These are phyloP conservation scores for Apamea sordens DNA, from an alignment of 2,888 invertebrate genomes.

Conservation along the genomic window DNA sequence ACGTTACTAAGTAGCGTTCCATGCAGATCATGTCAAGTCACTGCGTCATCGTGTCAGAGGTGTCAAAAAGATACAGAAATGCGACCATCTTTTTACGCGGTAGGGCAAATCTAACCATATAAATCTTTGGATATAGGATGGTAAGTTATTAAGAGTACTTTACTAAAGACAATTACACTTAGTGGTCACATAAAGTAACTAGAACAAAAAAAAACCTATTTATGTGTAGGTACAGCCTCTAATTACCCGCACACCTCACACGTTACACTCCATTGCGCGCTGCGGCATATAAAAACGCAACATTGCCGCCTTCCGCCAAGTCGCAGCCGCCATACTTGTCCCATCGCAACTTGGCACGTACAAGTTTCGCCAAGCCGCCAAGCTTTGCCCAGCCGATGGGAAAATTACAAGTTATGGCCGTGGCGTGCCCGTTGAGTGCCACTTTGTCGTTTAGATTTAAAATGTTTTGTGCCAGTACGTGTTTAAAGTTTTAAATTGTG, in stretches of 20 bases:
- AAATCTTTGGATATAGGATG: background rate
- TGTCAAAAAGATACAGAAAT: background rate
- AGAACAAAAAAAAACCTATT: background rate
- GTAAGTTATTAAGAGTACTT: background rate
- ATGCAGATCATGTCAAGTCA: background rate
- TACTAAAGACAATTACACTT: background rate
- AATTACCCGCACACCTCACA: slow-evolving; percentile 23
- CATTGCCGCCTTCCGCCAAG: slow-evolving; percentile 22
- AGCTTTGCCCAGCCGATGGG: slow-evolving; percentile 46
- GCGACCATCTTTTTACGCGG: background rate
- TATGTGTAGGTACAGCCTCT: background rate
- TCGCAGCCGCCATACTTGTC: slow-evolving; percentile 33
- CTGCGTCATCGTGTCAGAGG: background rate
- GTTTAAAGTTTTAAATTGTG: slow-evolving; percentile 44
- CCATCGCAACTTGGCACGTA: slow-evolving; percentile 52
- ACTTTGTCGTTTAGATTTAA: slow-evolving; percentile 53
- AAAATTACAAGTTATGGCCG: slow-evolving; percentile 61
- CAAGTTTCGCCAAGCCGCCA: slow-evolving; percentile 44
- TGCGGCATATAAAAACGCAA: slow-evolving; percentile 31
- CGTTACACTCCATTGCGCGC: slow-evolving; percentile 25
- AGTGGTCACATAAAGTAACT: background rate
- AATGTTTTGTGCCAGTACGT: slow-evolving; percentile 54
- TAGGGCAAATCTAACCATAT: background rate
- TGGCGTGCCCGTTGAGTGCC: slow-evolving; percentile 51
- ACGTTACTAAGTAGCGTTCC: background rate